Evolutionary conservation across 1,140 invertebrate species (phyloP).

Genomic region (Camponotus floridanus): DNA sequence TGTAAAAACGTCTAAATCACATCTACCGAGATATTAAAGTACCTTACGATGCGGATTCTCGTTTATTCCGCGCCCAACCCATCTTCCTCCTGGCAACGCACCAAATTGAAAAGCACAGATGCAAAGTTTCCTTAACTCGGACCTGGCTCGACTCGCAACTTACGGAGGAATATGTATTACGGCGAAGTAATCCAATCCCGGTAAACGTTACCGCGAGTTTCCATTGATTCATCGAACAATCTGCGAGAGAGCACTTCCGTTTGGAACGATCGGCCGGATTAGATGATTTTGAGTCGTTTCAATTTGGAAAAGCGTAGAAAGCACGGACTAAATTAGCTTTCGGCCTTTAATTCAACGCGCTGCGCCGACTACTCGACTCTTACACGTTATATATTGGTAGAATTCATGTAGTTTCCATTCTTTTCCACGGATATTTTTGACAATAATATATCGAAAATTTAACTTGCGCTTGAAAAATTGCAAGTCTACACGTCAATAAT

Average conservation of each 20-base stretch:
- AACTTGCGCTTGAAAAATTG: neutral
- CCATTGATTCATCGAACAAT: conserved; percentile 77
- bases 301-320: conserved; percentile 50
- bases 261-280: conserved; percentile 58
- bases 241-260: conserved; percentile 67
- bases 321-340: conserved; percentile 42
- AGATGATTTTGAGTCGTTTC: conserved; percentile 64
- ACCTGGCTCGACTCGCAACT: conserved; percentile 63
- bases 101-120: conserved; percentile 84
- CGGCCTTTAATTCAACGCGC: conserved; percentile 32
- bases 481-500: neutral
- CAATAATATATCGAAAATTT: neutral
- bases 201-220: conserved; percentile 68
- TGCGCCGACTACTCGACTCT: neutral
- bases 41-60: conserved; percentile 76
- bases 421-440: neutral
- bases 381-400: neutral
- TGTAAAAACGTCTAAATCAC: conserved; percentile 83
- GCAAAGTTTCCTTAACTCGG: conserved; percentile 65
- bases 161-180: conserved; percentile 73
- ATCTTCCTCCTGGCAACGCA: conserved; percentile 79
- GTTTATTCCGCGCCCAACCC: conserved; percentile 75
- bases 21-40: conserved; percentile 81
- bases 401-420: neutral
- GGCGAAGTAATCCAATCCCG: conserved; percentile 75